phyloP scores from a whole-genome alignment of 1,140 invertebrate genomes.

The Hylaeus volcanicus region DNA sequence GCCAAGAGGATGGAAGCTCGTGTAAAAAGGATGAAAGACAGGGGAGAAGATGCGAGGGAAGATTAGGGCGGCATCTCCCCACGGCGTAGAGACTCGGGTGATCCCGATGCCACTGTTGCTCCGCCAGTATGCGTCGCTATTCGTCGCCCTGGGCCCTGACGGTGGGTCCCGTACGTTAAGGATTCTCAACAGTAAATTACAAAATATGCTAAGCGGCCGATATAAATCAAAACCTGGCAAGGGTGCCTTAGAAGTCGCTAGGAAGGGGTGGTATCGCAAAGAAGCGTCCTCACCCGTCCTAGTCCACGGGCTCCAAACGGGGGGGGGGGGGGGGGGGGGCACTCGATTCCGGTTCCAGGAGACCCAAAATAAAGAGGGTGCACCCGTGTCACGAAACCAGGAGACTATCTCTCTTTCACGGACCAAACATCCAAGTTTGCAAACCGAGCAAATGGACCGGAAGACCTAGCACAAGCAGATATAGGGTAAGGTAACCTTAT shows the following conservation, averaged over 20 bases:
- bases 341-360: conserved; percentile 32
- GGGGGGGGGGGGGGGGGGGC: neutral
- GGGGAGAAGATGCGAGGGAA: conserved; percentile 71
- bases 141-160: conserved; percentile 17
- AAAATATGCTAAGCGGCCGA: conserved; percentile 79
- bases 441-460: conserved; percentile 79
- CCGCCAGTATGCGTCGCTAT: conserved; percentile 25
- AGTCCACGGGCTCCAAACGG: conserved; percentile 30
- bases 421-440: conserved; percentile 69
- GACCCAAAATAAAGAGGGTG: conserved; percentile 63
- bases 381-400: conserved; percentile 58
- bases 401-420: conserved; percentile 44
- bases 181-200: conserved; percentile 79
- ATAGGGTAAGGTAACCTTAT: conserved; percentile 37
- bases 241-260: conserved; percentile 34
- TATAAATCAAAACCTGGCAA: conserved; percentile 79
- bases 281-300: neutral
- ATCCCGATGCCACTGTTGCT: conserved; percentile 51
- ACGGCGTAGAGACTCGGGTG: conserved; percentile 63
- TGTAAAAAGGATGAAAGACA: neutral
- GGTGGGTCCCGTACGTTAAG: conserved; percentile 71
- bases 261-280: neutral
- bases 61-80: conserved; percentile 72
- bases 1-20: neutral
- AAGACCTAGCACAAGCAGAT: conserved; percentile 58